Evolutionary conservation across 2,113 vertebrate species (phyloP).

Genomic region (Montifringilla adamsi): DNA sequence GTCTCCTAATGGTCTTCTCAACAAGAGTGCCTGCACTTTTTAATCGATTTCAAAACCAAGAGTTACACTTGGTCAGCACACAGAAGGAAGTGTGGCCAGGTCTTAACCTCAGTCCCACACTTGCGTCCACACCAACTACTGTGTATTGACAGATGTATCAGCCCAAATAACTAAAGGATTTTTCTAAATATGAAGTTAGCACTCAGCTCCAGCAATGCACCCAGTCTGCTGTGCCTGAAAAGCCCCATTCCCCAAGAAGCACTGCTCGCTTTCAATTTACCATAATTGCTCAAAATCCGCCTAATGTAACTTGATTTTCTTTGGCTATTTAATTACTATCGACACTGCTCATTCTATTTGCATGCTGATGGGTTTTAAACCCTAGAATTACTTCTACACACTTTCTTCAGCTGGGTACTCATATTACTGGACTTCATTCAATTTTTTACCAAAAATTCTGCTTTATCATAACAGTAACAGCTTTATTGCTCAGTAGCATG

Average conservation of each 20-base stretch:
- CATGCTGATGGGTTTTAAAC: conserved; percentile 22
- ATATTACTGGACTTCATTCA: background rate
- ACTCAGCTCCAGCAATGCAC: background rate
- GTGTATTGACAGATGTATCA: background rate
- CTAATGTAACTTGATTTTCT: background rate
- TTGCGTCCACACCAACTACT: accelerated
- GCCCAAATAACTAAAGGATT: background rate
- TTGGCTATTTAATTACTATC: background rate
- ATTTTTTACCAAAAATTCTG: background rate
- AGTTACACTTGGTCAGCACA: background rate
- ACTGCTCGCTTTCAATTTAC: background rate
- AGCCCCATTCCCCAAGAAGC: background rate
- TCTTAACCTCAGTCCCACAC: background rate
- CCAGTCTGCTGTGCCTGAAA: background rate
- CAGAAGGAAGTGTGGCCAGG: background rate
- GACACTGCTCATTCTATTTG: background rate
- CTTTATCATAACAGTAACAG: background rate
- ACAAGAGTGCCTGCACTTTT: background rate
- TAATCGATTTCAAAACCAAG: background rate
- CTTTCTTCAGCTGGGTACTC: background rate
- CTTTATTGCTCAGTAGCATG: background rate
- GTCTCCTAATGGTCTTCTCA: background rate
- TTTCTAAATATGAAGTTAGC: background rate
- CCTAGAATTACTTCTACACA: background rate
- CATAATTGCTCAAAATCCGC: background rate